Percentiles rank a stretch among this genome's conserved stretches.
Evolutionary conservation across 2,797 vertebrate genomes (phyloP).

Genomic region (Gobionotothen gibberifrons): DNA sequence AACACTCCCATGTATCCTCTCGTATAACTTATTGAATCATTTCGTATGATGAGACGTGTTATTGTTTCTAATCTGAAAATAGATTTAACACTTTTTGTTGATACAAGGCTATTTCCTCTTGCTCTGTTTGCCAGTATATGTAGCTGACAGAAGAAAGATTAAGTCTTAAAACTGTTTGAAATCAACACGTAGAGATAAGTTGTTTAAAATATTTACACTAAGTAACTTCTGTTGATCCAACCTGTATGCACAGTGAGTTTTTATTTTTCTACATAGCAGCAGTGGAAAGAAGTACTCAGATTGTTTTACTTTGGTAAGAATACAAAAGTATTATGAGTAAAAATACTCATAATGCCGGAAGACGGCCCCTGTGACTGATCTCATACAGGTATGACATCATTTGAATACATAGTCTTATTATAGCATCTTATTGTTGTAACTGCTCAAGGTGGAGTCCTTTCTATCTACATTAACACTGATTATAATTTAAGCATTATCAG

Average conservation of each 20-base stretch:
- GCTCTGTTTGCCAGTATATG: slow-evolving; percentile 13
- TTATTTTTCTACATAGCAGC: background rate
- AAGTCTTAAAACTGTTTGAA: background rate
- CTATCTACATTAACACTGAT: background rate
- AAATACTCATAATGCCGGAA: too few species aligned
- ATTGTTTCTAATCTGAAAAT: slow-evolving; percentile 5
- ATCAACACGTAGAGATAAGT: background rate
- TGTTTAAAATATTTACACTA: background rate
- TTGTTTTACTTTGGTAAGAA: background rate
- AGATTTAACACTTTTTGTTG: slow-evolving; percentile 23
- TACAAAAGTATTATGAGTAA: background rate
- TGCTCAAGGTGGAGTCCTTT: background rate
- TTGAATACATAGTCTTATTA: background rate
- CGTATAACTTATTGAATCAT: background rate
- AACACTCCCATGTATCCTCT: background rate
- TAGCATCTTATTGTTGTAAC: background rate
- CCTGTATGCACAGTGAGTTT: background rate
- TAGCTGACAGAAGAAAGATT: slow-evolving; percentile 12
- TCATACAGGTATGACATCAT: background rate
- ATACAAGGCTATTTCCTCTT: slow-evolving; percentile 31
- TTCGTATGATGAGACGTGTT: background rate
- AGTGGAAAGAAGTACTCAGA: background rate
- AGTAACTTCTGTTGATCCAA: background rate
- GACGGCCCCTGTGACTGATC: background rate
- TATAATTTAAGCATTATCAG: too few species aligned